phyloP scores from a whole-genome alignment of 2,113 vertebrate genomes.

The Smithornis capensis region DNA sequence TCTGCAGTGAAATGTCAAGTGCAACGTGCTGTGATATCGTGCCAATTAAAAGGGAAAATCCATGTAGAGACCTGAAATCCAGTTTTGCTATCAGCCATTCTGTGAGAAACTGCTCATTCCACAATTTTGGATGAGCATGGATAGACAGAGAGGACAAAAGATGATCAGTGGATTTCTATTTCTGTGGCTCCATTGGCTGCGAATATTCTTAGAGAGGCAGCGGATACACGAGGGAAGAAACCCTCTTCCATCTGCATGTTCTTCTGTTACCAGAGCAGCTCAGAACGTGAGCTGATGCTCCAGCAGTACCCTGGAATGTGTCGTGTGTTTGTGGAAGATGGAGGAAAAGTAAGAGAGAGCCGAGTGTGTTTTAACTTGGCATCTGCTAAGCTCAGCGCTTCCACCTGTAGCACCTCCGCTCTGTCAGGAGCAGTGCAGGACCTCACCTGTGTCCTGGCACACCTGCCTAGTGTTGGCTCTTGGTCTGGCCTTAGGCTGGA shows the following conservation, averaged over 20 bases:
- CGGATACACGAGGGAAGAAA: conserved; percentile 37
- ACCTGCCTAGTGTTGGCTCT: background rate
- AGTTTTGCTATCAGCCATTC: conserved; percentile 54
- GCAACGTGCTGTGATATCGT: background rate
- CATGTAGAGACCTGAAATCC: conserved; percentile 36
- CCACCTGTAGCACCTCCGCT: background rate
- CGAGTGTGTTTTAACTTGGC: fast-evolving
- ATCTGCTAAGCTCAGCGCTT: background rate
- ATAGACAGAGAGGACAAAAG: conserved; percentile 54
- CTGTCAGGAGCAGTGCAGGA: background rate
- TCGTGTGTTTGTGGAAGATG: background rate
- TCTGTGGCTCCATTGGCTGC: background rate
- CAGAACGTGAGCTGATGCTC: background rate
- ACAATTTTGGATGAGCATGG: conserved; percentile 40
- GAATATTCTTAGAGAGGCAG: conserved; percentile 47
- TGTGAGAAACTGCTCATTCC: conserved; percentile 48
- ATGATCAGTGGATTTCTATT: conserved; percentile 48
- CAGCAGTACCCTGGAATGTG: background rate
- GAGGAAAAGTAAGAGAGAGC: background rate
- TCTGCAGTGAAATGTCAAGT: conserved; percentile 36
- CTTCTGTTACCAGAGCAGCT: conserved; percentile 9
- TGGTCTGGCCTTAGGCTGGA: too few relatives aligned
- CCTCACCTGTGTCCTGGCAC: background rate
- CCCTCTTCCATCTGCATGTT: conserved; percentile 59
- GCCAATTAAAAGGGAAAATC: conserved; percentile 51